Evolutionary conservation across 1,140 invertebrate species (phyloP).

Genomic region (Calliopsis andreniformis): DNA sequence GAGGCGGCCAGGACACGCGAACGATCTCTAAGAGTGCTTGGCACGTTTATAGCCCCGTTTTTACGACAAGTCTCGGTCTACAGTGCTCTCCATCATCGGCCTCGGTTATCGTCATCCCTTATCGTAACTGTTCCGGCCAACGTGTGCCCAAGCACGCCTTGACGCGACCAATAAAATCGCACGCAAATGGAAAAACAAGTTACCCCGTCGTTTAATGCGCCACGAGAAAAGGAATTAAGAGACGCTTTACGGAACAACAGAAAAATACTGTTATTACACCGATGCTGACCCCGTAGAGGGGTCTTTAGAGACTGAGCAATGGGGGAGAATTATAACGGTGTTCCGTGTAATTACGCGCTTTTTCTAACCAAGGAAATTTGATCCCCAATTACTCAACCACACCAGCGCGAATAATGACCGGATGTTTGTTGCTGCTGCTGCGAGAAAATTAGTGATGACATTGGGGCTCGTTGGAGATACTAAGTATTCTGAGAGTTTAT

Average conservation of each 20-base stretch:
- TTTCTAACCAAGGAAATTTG: background rate
- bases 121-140: constrained; percentile 9
- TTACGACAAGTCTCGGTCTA: constrained; percentile 56
- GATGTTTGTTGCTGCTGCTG: background rate
- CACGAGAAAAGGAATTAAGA: background rate
- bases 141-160: background rate
- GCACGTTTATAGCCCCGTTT: constrained; percentile 56
- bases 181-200: constrained; percentile 19
- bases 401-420: background rate
- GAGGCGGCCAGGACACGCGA: constrained; percentile 50
- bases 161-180: constrained; percentile 24
- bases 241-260: background rate
- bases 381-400: background rate
- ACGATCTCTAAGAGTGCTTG: constrained; percentile 52
- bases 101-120: constrained; percentile 52
- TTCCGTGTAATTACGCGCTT: background rate
- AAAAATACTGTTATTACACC: constrained; percentile 1
- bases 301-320: background rate
- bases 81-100: constrained; percentile 56
- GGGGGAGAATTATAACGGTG: background rate
- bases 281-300: background rate
- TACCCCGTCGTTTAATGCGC: background rate
- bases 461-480: background rate
- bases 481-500: too few relatives aligned
- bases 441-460: background rate